These are phyloP conservation scores for Lasioglossum pauxillum DNA, from an alignment of 2,888 invertebrate genomes.

Conservation along the genomic window DNA sequence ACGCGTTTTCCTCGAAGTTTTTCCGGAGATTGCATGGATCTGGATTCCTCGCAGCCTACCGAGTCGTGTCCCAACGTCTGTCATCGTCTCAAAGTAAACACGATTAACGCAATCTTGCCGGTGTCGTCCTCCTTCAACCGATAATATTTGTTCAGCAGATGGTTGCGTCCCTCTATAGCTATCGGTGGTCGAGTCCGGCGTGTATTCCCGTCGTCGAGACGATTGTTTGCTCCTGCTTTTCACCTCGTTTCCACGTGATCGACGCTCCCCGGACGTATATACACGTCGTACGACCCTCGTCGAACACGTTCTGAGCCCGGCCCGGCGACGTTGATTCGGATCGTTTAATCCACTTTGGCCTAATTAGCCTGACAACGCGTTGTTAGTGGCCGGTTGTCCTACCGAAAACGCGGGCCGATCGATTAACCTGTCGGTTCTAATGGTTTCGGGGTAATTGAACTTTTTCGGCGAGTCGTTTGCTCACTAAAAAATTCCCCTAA, in stretches of 20 bases:
- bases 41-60: not conserved
- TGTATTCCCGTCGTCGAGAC: not conserved
- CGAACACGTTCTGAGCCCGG: not conserved
- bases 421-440: not conserved
- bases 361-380: slow-evolving; percentile 27
- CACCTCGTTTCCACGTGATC: slow-evolving; percentile 11
- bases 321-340: slow-evolving; percentile 19
- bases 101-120: slow-evolving; percentile 21
- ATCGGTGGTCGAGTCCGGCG: not conserved
- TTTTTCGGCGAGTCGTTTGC: not conserved
- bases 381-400: not conserved
- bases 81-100: slow-evolving; percentile 17
- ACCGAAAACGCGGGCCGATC: slow-evolving; percentile 1
- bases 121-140: not conserved
- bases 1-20: not conserved
- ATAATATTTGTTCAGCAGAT: slow-evolving; percentile 11
- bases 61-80: not conserved
- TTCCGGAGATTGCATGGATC: not conserved
- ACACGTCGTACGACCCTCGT: not conserved
- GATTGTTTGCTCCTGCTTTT: not conserved
- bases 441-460: not conserved
- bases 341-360: slow-evolving; percentile 42
- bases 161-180: not conserved
- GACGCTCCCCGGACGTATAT: not conserved
- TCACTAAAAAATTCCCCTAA: not conserved